Base-by-base conservation (phyloP, 2,113 vertebrate species). In the Bufo gargarizans region DNA sequence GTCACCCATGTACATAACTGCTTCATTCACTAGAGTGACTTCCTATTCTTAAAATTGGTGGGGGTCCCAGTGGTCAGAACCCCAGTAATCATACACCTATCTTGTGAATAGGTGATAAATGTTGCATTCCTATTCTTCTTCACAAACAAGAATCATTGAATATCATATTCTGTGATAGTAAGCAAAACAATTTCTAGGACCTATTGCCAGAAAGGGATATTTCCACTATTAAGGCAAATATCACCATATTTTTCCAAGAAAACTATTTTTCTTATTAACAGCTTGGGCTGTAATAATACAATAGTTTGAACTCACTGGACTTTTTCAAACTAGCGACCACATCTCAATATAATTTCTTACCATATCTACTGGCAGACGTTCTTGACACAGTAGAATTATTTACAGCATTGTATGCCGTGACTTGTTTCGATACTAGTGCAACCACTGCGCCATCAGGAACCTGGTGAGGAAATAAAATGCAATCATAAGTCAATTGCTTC, bases 351-450 rank as follows among this genome's bases (percentile, higher is more conserved):
- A 13, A 6, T 74, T 81, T 90, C 94, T 94, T 92, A 99, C 98
- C 98, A 0, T 99, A 99, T 95, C 99, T 99, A 91, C 98, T 99
- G 3, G 98, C 98, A 17, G 98, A 99, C 0, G 98, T 99, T 91
- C 98, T 94, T 71, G 98, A 99, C 43, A 99, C 97, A 0, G 97
- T 99, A 89, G 97, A 99, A 93, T 98, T 99, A 93, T 99, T 99
- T 43, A 98, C 97, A 7, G 97, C 97, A 0, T 99, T 99, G 92
- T 99, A 99, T 77, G 97, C 97, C 59, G 97, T 98, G 79, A 99
- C 98, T 94, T 99, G 98, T 92, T 99, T 99, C 90, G 98, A 99
- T 86, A 99, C 97, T 85, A 99, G 92, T 14, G 98, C 98, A 89
- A 99, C 97, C 89, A 99, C 94, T 0, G 97, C 96, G 19, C 97